A percentile compares a stretch with the other conserved stretches of the same genome.
These are phyloP conservation scores for Ptychadena robeensis DNA, from an alignment of 2,797 vertebrate genomes.

Conservation along the genomic window DNA sequence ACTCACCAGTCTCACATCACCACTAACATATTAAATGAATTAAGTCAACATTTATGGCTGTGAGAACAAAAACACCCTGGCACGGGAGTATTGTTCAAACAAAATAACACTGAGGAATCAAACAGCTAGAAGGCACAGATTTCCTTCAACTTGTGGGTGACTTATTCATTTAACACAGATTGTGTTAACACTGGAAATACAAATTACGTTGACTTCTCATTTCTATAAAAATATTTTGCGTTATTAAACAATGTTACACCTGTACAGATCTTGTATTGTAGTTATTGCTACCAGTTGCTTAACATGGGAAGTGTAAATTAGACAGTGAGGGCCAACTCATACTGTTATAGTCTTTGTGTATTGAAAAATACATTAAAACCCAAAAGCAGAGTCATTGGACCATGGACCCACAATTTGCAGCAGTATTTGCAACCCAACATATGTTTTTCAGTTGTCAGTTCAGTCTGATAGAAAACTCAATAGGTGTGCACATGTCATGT, in stretches of 20 bases:
- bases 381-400: background rate
- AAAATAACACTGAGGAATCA: constrained; percentile 17
- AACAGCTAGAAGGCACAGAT: constrained; percentile 9
- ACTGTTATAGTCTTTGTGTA: background rate
- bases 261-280: background rate
- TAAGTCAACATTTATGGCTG: constrained; percentile 47
- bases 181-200: background rate
- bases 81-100: constrained; percentile 41
- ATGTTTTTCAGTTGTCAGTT: no score
- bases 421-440: no score
- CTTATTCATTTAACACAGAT: background rate
- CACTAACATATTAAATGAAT: constrained; percentile 59
- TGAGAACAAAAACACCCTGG: constrained; percentile 48
- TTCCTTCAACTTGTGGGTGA: background rate
- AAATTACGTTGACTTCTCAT: background rate
- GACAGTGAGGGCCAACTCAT: background rate
- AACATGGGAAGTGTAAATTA: background rate
- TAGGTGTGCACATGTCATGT: no score
- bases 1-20: constrained; percentile 53
- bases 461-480: no score
- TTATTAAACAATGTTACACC: background rate
- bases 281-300: background rate
- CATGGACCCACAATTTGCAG: no score
- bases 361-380: background rate
- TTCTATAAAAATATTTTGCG: background rate